Base-by-base conservation (phyloP, 2,797 vertebrate species). In the Chelon labrosus region DNA sequence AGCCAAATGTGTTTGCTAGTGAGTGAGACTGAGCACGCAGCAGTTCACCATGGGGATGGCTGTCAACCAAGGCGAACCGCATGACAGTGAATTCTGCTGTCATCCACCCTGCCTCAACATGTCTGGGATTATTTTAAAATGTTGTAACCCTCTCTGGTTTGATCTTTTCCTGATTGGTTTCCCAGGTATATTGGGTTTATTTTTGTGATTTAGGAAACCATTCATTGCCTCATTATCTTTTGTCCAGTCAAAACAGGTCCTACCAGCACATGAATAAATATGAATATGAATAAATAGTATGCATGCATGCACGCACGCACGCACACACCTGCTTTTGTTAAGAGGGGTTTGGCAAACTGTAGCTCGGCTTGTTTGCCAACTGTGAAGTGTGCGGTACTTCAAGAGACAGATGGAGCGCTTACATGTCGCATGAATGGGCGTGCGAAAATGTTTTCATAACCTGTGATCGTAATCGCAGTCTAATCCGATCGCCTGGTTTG, bases 271-370 rank as follows among this genome's bases (percentile, higher is more conserved):
- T 20, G 31, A 35, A 35, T 35, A 35, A 35, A 35, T 35, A 35
- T 35, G 31, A 35, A 35, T 35, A 35, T 35, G 31, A 35, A 7
- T 35, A 44, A 64, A 78, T 10, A 44, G 0, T 8, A 35, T 35
- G 31, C 31, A 35, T 8, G 31, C 31, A 35, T 2, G 31, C 31
- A 35, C 2, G 31, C 31, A 35, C 7, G 31, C 31, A 35, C 7
- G 31, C 6, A 72, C 69, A 65, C 71, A 64, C 80, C 56, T 77
- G 50, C 67, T 59, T 82, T 81, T 81, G 68, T 79, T 35, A 8
- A 35, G 31, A 4, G 31, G 31, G 31, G 31, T 53, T 80, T 82
- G 52, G 50, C 44, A 59, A 57, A 25, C 19, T 12, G 35, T 25
- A 53, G 9, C 35, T 10, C 42, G 10, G 17, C 13, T 41, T 64